Conservation (phyloP, 2,113 vertebrate species). For the Cepphus grylle region DNA sequence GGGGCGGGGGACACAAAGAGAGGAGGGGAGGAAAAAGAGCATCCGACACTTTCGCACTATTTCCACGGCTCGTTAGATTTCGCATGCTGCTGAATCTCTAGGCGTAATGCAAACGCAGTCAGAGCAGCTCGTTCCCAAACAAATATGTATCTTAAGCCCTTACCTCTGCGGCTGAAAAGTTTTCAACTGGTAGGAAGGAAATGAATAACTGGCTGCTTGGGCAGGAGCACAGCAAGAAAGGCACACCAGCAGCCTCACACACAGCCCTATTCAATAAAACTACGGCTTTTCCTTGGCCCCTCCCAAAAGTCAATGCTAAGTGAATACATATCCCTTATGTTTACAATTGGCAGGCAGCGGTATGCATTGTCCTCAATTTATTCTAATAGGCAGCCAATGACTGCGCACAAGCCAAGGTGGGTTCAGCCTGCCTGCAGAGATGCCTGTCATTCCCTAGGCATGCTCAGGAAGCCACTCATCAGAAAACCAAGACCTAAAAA, state of each 20-base stretch:
- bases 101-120: not conserved
- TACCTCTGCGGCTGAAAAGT: slow-evolving; percentile 70
- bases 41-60: not conserved
- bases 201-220: slow-evolving; percentile 52
- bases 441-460: slow-evolving; percentile 84
- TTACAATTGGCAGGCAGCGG: slow-evolving; percentile 76
- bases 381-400: slow-evolving; percentile 76
- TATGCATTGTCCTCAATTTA: slow-evolving; percentile 81
- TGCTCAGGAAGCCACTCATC: slow-evolving; percentile 82
- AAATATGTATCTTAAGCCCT: slow-evolving; percentile 5
- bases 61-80: not conserved
- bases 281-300: slow-evolving; percentile 78
- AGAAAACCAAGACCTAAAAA: slow-evolving; percentile 81
- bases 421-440: slow-evolving; percentile 75
- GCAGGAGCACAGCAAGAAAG: slow-evolving; percentile 57
- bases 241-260: slow-evolving; percentile 64
- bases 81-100: not conserved
- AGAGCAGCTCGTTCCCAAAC: not conserved
- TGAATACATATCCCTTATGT: slow-evolving; percentile 79
- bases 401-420: slow-evolving; percentile 70
- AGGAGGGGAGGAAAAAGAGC: not conserved
- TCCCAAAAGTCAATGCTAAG: slow-evolving; percentile 80
- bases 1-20: not conserved
- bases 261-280: slow-evolving; percentile 78
- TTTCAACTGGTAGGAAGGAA: slow-evolving; percentile 45